phyloP scores from a whole-genome alignment of 64 coral and sea anemone genomes.

The Acropora tenuis region DNA sequence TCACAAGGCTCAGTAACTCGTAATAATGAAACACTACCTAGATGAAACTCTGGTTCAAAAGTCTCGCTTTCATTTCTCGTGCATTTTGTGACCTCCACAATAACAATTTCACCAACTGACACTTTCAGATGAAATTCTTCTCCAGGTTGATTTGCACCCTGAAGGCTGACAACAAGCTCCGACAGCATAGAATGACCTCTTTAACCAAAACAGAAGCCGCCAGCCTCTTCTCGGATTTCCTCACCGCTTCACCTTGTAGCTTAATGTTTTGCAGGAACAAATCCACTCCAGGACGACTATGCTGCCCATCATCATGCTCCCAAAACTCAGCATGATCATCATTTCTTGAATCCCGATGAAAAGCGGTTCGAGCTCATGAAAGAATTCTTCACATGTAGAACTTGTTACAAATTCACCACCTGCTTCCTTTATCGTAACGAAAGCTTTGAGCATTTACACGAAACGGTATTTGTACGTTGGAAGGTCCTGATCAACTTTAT shows the following conservation, averaged over 20 bases:
- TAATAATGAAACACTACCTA: background rate
- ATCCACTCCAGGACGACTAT: background rate
- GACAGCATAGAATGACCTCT: background rate
- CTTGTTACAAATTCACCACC: background rate
- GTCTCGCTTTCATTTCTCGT: background rate
- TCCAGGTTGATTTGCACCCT: background rate
- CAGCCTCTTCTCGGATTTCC: background rate
- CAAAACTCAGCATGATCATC: background rate
- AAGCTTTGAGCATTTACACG: background rate
- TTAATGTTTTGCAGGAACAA: conserved; percentile 22
- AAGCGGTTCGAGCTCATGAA: conserved; percentile 24
- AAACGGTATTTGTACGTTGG: conserved; percentile 13
- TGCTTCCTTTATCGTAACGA: background rate
- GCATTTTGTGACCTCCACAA: conserved; percentile 1
- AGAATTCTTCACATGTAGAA: background rate
- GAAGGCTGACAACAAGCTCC: background rate
- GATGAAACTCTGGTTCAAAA: conserved; percentile 16
- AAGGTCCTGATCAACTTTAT: background rate
- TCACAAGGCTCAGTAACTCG: too few species aligned
- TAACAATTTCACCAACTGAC: background rate
- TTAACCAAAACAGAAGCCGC: background rate
- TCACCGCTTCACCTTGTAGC: background rate
- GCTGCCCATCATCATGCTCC: background rate
- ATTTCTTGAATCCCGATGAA: background rate
- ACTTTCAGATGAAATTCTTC: conserved; percentile 13